Percentiles rank a stretch among this genome's conserved stretches.
phyloP scores from a whole-genome alignment of 1,140 invertebrate genomes.

The Sycophaga agraensis region DNA sequence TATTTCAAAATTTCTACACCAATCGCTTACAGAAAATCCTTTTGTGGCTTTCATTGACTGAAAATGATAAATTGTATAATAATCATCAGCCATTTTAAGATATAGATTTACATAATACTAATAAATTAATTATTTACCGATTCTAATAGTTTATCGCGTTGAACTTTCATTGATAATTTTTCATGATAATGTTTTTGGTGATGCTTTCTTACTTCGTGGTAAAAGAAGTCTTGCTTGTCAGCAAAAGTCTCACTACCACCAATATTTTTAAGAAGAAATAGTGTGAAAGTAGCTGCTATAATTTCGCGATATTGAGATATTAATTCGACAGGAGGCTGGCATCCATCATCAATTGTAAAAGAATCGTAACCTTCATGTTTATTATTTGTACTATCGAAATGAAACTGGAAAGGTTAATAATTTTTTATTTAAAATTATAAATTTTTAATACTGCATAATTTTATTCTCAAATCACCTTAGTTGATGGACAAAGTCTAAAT shows the following conservation, averaged over 20 bases:
- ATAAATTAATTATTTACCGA: constrained; percentile 58
- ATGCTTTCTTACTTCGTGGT: constrained; percentile 86
- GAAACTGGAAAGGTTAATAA: constrained; percentile 57
- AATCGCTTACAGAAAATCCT: constrained; percentile 77
- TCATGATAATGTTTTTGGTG: constrained; percentile 84
- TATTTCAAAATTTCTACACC: constrained; percentile 93
- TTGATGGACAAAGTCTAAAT: constrained; percentile 90
- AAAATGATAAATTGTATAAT: constrained; percentile 27
- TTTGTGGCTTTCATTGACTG: constrained; percentile 83
- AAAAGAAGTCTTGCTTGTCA: constrained; percentile 94
- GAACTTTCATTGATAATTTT: constrained; percentile 78
- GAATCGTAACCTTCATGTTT: constrained; percentile 59
- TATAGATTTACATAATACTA: neutral
- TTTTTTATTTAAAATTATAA: too few relatives aligned
- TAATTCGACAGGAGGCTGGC: constrained; percentile 81
- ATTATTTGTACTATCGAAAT: constrained; percentile 61
- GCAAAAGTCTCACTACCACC: constrained; percentile 94
- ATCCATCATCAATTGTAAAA: constrained; percentile 86
- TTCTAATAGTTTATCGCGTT: constrained; percentile 77
- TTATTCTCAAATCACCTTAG: constrained; percentile 66
- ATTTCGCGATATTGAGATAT: constrained; percentile 82
- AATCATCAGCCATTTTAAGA: too few relatives aligned
- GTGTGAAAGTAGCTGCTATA: constrained; percentile 89
- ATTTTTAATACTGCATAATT: neutral
- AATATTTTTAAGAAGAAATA: constrained; percentile 92